Evolutionary conservation across 1,140 invertebrate species (phyloP).

Genomic region (Anoplolepis gracilipes): DNA sequence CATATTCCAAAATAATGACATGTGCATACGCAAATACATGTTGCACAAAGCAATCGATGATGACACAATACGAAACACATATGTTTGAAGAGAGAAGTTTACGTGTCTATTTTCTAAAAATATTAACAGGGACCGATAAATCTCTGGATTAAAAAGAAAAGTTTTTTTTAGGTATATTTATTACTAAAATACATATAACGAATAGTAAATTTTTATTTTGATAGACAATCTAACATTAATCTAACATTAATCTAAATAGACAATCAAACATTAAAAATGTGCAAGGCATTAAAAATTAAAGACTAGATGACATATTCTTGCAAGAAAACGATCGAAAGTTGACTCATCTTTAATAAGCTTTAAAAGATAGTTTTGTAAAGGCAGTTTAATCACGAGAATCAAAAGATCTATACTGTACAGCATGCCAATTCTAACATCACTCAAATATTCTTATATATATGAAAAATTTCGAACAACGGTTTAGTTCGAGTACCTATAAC

Average conservation of each 20-base stretch:
- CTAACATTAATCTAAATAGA: background rate
- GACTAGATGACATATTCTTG: too few relatives aligned
- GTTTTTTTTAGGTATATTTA: background rate
- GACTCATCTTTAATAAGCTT: too few relatives aligned
- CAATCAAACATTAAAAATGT: background rate
- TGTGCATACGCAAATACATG: background rate
- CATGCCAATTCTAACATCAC: too few relatives aligned
- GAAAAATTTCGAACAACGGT: too few relatives aligned
- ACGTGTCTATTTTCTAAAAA: background rate
- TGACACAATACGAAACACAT: background rate
- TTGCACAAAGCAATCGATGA: background rate
- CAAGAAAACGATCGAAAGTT: too few relatives aligned
- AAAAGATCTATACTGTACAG: too few relatives aligned
- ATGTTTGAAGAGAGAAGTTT: background rate
- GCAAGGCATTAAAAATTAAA: too few relatives aligned
- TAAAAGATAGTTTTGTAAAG: too few relatives aligned
- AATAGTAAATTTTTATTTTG: background rate
- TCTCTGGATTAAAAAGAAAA: background rate
- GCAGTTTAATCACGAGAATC: too few relatives aligned
- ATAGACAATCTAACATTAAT: too few relatives aligned
- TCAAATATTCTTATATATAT: too few relatives aligned
- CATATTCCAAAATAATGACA: conserved; percentile 40
- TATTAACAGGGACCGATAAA: background rate
- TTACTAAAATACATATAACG: background rate
- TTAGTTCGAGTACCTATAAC: too few relatives aligned